Evolutionary conservation across 2,888 invertebrate genomes (phyloP).

Genomic region (Endotricha flammealis): DNA sequence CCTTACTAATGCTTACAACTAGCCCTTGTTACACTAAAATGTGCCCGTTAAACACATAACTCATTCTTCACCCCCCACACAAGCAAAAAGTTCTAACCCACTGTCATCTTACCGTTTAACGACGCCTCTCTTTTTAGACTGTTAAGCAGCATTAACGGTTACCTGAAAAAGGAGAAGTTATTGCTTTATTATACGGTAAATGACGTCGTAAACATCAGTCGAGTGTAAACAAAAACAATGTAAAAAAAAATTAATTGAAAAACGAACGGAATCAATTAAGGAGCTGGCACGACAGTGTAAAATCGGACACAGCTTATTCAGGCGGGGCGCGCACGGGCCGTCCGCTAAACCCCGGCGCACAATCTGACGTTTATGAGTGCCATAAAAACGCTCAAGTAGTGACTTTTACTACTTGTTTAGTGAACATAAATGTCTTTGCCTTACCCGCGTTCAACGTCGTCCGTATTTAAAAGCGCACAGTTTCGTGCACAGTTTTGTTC

Average conservation of each 20-base stretch:
- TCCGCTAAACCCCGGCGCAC: conserved; percentile 66
- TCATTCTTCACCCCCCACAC: not conserved
- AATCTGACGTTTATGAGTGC: conserved; percentile 79
- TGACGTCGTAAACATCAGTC: conserved; percentile 33
- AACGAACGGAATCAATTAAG: conserved; percentile 64
- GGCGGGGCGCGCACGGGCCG: conserved; percentile 42
- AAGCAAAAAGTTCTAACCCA: conserved; percentile 22
- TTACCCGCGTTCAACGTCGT: conserved; percentile 73
- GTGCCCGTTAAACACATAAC: too few relatives aligned
- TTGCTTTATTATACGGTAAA: conserved; percentile 39
- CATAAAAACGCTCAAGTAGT: conserved; percentile 80
- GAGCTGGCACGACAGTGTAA: conserved; percentile 30
- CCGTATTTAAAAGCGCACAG: conserved; percentile 77
- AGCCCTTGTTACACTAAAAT: conserved; percentile 28
- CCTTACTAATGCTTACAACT: conserved; percentile 13
- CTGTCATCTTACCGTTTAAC: conserved; percentile 52
- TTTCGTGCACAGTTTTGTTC: conserved; percentile 72
- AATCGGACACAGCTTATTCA: conserved; percentile 31
- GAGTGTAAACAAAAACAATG: conserved; percentile 29
- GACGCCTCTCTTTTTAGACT: conserved; percentile 37
- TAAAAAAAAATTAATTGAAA: conserved; percentile 42
- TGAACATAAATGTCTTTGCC: conserved; percentile 80
- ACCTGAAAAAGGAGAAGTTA: conserved; percentile 57
- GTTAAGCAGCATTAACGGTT: conserved; percentile 44
- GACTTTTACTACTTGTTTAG: conserved; percentile 81